Evolutionary conservation across 2,888 invertebrate species (phyloP), one percentile per base, ranked within the genome.

Genomic region (Meandrusa payeni): DNA sequence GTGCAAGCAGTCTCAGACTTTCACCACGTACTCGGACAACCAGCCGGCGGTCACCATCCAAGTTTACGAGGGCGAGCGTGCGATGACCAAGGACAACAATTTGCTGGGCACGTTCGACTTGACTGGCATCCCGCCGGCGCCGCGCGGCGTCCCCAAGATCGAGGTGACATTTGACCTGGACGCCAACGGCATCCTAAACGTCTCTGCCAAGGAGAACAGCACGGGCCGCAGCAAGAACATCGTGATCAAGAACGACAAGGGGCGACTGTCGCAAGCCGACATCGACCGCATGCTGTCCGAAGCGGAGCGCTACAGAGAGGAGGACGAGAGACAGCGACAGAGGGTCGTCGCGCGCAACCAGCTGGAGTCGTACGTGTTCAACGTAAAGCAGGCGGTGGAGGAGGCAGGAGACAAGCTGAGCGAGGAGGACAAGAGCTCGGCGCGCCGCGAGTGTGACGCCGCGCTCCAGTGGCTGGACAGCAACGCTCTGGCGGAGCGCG

Each of bases 191-290:
- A 33, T 33, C 45, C 70, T 94, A 51, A 94, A 94, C 64, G 95
- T 95, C 0, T 90, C 92, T 0, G 95, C 95, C n/a, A 89, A 90
- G 46, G 89, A 90, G 34, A 87, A 86, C 62, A 81, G 88, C 47
- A 82, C 88, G 1, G 90, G 85, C 33, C 92, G 91, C 50, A 89
- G 89, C 11, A 91, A 90, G 64, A 91, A 91, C 57, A 93, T 94
- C 50, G 91, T 91, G 17, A 94, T 94, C 48, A 92, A 91, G 57
- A 94, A 94, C 70, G 93, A 94, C 75, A 93, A 92, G 63, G 93
- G 15, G 15, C 15, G 93, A 0, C 76, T 94, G 28, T 92, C 92
- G 9, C 92, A 93, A 60, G 91, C 90, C 15, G 94, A 94, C 61
- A 94, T 94, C 48, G 93, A 94, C 46, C 82, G 90, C 48, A 94